Conservation (phyloP, 2,888 invertebrate species). For the Scrobipalpa costella region DNA sequence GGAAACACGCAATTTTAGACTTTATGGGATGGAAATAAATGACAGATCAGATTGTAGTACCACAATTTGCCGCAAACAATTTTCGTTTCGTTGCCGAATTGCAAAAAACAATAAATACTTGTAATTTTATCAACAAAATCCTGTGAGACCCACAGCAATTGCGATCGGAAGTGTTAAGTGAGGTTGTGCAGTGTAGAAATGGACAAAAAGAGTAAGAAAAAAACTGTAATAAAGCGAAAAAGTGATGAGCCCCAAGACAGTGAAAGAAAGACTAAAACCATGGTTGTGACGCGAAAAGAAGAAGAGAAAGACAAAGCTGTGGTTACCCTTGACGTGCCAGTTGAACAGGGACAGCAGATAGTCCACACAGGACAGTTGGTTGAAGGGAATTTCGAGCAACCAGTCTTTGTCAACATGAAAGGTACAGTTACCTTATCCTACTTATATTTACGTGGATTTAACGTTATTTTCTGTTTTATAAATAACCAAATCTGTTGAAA, state of each 20-base stretch:
- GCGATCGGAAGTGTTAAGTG: slow-evolving; percentile 34
- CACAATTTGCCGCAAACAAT: background rate
- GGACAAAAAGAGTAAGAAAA: slow-evolving; percentile 79
- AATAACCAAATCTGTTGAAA: background rate
- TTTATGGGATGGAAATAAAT: background rate
- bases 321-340: slow-evolving; percentile 71
- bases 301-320: slow-evolving; percentile 70
- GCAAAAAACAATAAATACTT: slow-evolving; percentile 11
- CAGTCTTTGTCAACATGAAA: slow-evolving; percentile 77
- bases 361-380: slow-evolving; percentile 74
- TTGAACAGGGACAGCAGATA: slow-evolving; percentile 73
- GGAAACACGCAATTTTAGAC: background rate
- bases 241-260: slow-evolving; percentile 67
- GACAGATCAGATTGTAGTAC: background rate
- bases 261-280: slow-evolving; percentile 69
- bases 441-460: background rate
- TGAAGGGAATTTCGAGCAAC: slow-evolving; percentile 75
- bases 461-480: background rate
- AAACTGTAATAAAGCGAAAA: slow-evolving; percentile 75
- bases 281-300: slow-evolving; percentile 62
- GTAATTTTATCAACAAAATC: slow-evolving; percentile 4
- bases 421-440: slow-evolving; percentile 1
- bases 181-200: slow-evolving; percentile 59
- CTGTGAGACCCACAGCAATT: background rate
- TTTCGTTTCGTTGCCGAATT: background rate